Evolutionary conservation across 2,797 vertebrate species (phyloP), one percentile per base, ranked within the genome.

Genomic region (Tapera naevia): DNA sequence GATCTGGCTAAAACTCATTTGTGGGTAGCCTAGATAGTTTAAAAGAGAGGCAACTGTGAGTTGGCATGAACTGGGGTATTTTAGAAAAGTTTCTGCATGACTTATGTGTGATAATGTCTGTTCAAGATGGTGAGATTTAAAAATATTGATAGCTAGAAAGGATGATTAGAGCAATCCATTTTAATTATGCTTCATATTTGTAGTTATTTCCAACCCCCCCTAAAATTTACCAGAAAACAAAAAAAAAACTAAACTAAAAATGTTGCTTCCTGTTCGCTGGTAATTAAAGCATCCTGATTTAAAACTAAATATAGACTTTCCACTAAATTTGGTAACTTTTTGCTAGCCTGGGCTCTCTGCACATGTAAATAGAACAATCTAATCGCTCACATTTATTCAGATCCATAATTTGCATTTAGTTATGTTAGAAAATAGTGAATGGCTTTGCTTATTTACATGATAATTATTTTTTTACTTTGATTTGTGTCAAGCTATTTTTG

Each of bases 251-350:
- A 80, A 93, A 94, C 80, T 88, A 64, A 94, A 86, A 94, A 93
- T 46, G 90, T 87, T 93, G 23, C 32, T 95, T 96, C 92, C 95
- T 92, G 78, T 92, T 88, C 86, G 67, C 62, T 95, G 37, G 24
- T 58, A 95, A 95, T 94, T 91, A 92, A 94, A 86, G 54, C 84
- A 89, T 96, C 88, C 91, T 96, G 93, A 95, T 95, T 92, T 87
- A 67, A 87, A 93, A 80, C 88, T 91, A 96, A 94, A 94, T 78
- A 96, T 87, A 96, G 46, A 17, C 9, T 25, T 93, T 91, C 56
- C 71, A 57, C 92, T 95, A 95, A 90, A 95, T 91, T 85, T 91
- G 90, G 83, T 94, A 86, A 91, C 35, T 95, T 96, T 91, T 92
- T 95, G 78, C 90, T 89, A 94, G 90, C 53, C 79, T 80, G 60